A percentile compares a stretch with the other conserved stretches of the same genome.
Conservation (phyloP, 2,113 vertebrate species). For the Merops nubicus region DNA sequence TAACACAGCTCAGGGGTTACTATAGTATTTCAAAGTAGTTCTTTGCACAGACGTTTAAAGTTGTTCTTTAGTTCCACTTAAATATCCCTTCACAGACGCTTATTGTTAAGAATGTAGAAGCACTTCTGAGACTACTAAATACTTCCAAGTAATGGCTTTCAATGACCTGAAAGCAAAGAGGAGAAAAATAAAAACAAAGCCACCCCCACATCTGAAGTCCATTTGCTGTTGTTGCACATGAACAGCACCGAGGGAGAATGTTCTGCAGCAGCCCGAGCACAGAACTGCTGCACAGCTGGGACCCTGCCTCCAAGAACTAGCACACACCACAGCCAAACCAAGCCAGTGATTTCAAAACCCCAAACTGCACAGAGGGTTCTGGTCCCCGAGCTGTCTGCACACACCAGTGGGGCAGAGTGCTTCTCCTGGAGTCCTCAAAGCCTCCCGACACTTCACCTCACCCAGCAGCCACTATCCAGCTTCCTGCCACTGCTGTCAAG, state of each 20-base stretch:
- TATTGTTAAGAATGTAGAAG: neutral
- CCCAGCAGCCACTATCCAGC: neutral
- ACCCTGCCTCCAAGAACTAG: neutral
- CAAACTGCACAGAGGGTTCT: neutral
- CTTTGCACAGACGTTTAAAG: neutral
- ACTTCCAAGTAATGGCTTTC: neutral
- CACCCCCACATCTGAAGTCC: neutral
- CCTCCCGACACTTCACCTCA: neutral
- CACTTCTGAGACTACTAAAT: neutral
- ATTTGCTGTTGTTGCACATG: accelerated
- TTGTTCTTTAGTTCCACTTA: neutral
- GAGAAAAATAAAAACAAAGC: neutral
- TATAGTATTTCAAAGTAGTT: neutral
- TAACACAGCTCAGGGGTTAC: neutral
- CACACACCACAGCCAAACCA: neutral
- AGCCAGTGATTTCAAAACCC: neutral
- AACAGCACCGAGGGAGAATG: accelerated
- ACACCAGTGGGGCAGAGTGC: accelerated
- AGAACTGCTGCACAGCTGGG: neutral
- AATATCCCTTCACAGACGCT: neutral
- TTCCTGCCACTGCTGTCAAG: neutral
- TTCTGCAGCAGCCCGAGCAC: neutral
- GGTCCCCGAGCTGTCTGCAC: neutral
- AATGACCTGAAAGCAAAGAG: neutral
- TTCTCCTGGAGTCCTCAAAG: neutral